Conservation (phyloP, 2,113 vertebrate genomes). For the Heterocephalus glaber region DNA sequence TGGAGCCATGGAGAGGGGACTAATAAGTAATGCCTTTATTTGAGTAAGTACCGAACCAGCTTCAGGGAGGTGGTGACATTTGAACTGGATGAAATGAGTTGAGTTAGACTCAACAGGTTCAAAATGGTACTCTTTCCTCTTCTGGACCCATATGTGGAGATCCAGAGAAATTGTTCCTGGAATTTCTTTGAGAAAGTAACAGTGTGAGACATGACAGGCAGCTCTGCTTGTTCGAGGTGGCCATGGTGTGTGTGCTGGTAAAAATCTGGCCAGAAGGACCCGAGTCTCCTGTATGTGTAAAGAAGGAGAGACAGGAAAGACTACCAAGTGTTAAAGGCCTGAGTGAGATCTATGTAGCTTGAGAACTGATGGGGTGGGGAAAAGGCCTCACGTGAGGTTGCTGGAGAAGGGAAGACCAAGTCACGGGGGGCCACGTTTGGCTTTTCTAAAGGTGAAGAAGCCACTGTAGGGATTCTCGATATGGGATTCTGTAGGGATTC, state of each 20-base stretch:
- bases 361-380: background rate
- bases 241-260: background rate
- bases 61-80: background rate
- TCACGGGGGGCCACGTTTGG: constrained; percentile 1
- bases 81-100: constrained; percentile 10
- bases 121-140: background rate
- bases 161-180: background rate
- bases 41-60: background rate
- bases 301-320: background rate
- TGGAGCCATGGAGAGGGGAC: background rate
- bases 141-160: background rate
- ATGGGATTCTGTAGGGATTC: constrained; percentile 49
- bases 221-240: background rate
- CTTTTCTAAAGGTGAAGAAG: constrained; percentile 40
- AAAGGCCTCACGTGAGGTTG: background rate
- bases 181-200: constrained; percentile 42
- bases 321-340: background rate
- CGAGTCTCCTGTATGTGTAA: background rate
- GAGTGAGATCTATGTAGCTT: background rate
- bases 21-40: background rate
- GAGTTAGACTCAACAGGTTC: background rate
- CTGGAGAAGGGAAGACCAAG: background rate
- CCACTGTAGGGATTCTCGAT: constrained; percentile 7
- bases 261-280: background rate
- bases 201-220: background rate